Conservation (phyloP, 2,113 vertebrate genomes). For the Romanogobio albipinnatus region DNA sequence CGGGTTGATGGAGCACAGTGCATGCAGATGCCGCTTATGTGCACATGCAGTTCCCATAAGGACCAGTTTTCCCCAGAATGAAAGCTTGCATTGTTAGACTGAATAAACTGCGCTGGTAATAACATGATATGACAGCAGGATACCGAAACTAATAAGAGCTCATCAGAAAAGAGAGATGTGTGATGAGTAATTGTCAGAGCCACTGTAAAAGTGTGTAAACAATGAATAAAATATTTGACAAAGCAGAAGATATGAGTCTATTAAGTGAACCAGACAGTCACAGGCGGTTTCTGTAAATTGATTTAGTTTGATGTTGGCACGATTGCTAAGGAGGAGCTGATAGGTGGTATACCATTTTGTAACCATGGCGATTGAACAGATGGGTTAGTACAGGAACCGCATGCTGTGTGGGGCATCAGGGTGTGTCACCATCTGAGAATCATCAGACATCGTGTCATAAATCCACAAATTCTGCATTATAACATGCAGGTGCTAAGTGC, state of each 20-base stretch:
- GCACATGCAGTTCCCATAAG: background rate
- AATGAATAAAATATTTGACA: conserved; percentile 3
- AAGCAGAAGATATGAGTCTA: background rate
- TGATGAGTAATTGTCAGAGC: conserved; percentile 1
- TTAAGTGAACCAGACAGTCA: background rate
- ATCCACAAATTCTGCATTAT: background rate
- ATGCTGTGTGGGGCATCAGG: background rate
- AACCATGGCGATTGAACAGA: conserved; percentile 59
- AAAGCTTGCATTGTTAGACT: conserved; percentile 10
- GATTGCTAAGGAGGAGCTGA: conserved; percentile 3
- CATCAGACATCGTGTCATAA: background rate
- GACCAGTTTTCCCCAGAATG: background rate
- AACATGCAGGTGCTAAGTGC: background rate
- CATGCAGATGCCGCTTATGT: background rate
- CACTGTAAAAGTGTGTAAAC: background rate
- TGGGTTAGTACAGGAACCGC: background rate
- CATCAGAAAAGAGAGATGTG: background rate
- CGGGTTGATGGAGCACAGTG: background rate
- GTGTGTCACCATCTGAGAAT: conserved; percentile 14
- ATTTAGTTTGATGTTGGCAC: conserved; percentile 28
- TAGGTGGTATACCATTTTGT: conserved; percentile 38
- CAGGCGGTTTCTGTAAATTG: background rate
- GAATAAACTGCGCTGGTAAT: background rate
- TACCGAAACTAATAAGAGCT: conserved; percentile 7
- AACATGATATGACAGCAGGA: conserved; percentile 25